A percentile compares a stretch with the other conserved stretches of the same genome.
These are phyloP conservation scores for Tympanoctomys barrerae DNA, from an alignment of 2,797 vertebrate species.

Conservation along the genomic window DNA sequence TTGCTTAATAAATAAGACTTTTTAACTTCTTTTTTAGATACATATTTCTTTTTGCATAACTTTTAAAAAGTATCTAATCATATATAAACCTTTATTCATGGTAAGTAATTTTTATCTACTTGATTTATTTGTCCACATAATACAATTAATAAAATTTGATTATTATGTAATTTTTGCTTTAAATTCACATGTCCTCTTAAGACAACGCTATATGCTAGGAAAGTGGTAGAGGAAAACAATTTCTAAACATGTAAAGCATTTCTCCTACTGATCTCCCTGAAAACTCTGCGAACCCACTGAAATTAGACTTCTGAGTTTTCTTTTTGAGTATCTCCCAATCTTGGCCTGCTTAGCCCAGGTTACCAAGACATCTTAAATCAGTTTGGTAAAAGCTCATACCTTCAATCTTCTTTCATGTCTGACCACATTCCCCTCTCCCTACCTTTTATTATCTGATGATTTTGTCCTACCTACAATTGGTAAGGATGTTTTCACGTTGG, in stretches of 20 bases:
- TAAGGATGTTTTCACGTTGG: not conserved
- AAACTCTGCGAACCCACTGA: not conserved
- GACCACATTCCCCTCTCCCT: not conserved
- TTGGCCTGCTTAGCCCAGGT: not conserved
- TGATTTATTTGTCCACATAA: not conserved
- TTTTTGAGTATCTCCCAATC: not conserved
- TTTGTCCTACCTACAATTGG: not conserved
- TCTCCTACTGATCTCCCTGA: not conserved
- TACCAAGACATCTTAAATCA: not conserved
- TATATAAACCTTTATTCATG: not conserved
- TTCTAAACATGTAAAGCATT: not conserved
- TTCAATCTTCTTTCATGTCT: not conserved
- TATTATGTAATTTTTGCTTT: not conserved
- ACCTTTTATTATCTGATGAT: not conserved
- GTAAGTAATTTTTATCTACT: not conserved
- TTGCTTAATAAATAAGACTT: not conserved
- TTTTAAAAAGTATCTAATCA: not conserved
- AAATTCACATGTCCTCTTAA: not conserved
- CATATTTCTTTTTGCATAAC: not conserved
- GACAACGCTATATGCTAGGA: not conserved
- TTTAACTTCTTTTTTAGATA: not conserved
- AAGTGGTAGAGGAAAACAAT: not conserved
- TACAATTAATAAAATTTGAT: slow-evolving; percentile 45
- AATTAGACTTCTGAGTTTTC: not conserved
- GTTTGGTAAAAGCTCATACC: not conserved